Conservation (phyloP, 2,888 invertebrate species). For the Dichetophora obliterata region DNA sequence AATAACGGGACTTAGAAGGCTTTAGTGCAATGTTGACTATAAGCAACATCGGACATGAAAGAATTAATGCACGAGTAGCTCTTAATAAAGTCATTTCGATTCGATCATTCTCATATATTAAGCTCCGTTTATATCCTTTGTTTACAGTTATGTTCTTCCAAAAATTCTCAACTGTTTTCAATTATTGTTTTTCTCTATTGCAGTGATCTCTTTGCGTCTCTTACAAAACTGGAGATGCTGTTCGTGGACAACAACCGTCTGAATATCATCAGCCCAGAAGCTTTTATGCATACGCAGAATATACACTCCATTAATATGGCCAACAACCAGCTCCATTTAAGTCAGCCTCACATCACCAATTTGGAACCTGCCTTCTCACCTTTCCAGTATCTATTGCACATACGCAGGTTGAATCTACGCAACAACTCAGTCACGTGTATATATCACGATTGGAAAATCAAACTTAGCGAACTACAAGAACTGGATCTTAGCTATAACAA, state of each 20-base stretch:
- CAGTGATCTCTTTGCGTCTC: constrained; percentile 68
- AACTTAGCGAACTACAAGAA: constrained; percentile 72
- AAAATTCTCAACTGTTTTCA: too few species aligned
- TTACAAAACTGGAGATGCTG: constrained; percentile 70
- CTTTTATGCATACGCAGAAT: constrained; percentile 72
- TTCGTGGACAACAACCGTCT: constrained; percentile 72
- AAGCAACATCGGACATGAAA: too few species aligned
- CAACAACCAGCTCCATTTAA: constrained; percentile 72
- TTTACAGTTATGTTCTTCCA: too few species aligned
- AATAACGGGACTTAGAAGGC: too few species aligned
- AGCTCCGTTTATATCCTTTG: neutral
- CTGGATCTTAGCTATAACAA: constrained; percentile 79
- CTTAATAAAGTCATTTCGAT: too few species aligned
- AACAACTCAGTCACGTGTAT: constrained; percentile 76
- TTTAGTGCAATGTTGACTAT: too few species aligned
- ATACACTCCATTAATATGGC: constrained; percentile 72
- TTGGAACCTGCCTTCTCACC: constrained; percentile 71
- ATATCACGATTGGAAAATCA: constrained; percentile 77
- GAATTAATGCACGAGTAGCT: too few species aligned
- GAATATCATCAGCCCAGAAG: constrained; percentile 64
- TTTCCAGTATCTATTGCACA: constrained; percentile 72
- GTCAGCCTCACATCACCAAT: constrained; percentile 54
- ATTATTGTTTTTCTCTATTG: neutral
- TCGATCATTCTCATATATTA: neutral
- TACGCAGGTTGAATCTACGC: constrained; percentile 74